Conservation (phyloP, 2,797 vertebrate species). For the Pangasius krempfi region DNA sequence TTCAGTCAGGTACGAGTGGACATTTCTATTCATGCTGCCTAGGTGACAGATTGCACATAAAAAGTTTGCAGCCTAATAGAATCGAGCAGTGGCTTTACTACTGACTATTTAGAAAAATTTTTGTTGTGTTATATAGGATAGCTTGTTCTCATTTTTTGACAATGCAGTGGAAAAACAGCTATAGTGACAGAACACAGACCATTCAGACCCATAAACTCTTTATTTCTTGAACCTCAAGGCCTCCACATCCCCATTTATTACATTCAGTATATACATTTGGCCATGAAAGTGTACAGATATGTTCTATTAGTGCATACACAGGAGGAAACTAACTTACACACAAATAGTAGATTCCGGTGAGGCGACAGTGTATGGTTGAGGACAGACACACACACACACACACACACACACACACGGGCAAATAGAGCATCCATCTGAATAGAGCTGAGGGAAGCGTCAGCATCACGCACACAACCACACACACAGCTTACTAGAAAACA, state of each 20-base stretch:
- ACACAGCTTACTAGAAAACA: not conserved
- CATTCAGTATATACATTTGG: conserved; percentile 86
- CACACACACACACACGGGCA: conserved; percentile 7
- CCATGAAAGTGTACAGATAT: conserved; percentile 77
- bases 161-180: not conserved
- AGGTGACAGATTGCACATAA: not conserved
- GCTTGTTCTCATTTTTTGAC: not conserved
- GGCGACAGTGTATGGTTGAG: conserved; percentile 19
- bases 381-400: conserved; percentile 8
- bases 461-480: conserved; percentile 14
- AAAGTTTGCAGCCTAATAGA: not conserved
- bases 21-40: not conserved
- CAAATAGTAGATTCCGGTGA: conserved; percentile 5
- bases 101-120: not conserved
- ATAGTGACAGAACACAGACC: conserved; percentile 28
- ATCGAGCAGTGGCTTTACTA: not conserved
- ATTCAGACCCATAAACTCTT: conserved; percentile 81
- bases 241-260: conserved; percentile 77
- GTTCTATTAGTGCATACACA: conserved; percentile 79
- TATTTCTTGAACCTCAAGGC: conserved; percentile 76
- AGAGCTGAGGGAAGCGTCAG: not conserved
- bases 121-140: not conserved
- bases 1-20: not conserved
- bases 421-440: conserved; percentile 3
- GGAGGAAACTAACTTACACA: conserved; percentile 60